Percentiles rank a stretch among this genome's conserved stretches.
Conservation (phyloP, 2,888 invertebrate species). For the Xestoiulus laeticollis region DNA sequence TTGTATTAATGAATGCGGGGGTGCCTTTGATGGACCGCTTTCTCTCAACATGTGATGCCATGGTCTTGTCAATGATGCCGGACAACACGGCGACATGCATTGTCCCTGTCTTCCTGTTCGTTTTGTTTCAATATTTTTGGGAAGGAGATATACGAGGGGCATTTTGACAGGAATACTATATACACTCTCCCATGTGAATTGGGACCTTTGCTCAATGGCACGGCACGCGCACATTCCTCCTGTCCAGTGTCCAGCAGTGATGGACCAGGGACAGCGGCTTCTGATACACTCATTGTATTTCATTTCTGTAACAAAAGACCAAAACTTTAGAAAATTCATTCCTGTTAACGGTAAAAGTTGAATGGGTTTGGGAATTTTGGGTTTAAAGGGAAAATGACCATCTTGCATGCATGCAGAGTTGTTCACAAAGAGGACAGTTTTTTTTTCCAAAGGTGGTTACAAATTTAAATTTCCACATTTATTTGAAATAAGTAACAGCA, state of each 20-base stretch:
- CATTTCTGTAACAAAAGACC: neutral
- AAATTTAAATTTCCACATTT: too few relatives aligned
- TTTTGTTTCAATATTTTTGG: neutral
- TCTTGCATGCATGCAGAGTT: neutral
- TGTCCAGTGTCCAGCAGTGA: conserved; percentile 10
- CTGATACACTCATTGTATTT: neutral
- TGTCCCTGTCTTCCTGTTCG: neutral
- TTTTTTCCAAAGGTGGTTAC: neutral
- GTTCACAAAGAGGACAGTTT: too few relatives aligned
- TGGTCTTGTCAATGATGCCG: neutral
- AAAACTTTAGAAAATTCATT: neutral
- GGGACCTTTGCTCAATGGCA: neutral
- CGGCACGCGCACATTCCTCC: conserved; percentile 37
- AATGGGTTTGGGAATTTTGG: too few relatives aligned
- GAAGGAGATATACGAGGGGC: neutral
- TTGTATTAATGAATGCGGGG: conserved; percentile 39
- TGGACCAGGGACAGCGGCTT: conserved; percentile 18
- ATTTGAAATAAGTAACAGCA: too few relatives aligned
- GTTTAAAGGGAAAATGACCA: neutral
- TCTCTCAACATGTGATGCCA: neutral
- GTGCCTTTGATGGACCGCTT: conserved; percentile 5
- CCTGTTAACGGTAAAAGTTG: neutral
- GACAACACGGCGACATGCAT: neutral
- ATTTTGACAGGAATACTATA: conserved; percentile 8
- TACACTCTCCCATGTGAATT: neutral